These are phyloP conservation scores for Acipenser oxyrinchus DNA, from an alignment of 2,797 vertebrate species.

Conservation along the genomic window DNA sequence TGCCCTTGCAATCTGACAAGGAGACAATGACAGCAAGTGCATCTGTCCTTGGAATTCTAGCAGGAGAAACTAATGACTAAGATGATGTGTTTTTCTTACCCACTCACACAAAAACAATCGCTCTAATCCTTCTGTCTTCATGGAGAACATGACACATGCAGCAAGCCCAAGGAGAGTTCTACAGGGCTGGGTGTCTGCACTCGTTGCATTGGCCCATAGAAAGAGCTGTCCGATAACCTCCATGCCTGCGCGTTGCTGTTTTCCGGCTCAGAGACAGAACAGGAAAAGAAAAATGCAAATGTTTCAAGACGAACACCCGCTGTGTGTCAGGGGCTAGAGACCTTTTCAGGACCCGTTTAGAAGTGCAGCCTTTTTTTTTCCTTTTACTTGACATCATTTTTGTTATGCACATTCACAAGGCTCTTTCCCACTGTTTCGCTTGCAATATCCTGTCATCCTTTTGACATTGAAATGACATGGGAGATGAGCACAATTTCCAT, in stretches of 20 bases:
- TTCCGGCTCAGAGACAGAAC: not conserved
- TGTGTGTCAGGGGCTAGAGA: conserved; percentile 33
- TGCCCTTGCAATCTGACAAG: conserved; percentile 40
- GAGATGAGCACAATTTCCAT: too few relatives aligned
- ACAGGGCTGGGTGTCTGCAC: conserved; percentile 39
- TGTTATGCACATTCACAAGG: conserved; percentile 30
- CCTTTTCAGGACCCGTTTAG: conserved; percentile 47
- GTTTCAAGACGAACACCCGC: conserved; percentile 30
- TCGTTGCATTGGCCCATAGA: conserved; percentile 44
- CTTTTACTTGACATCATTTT: conserved; percentile 26
- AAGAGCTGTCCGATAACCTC: conserved; percentile 5
- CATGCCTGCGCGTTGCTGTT: not conserved
- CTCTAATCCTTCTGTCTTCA: conserved; percentile 52
- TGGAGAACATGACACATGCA: conserved; percentile 39
- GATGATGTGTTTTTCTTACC: conserved; percentile 51
- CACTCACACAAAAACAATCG: conserved; percentile 39
- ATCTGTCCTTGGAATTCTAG: conserved; percentile 47
- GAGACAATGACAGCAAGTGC: conserved; percentile 43
- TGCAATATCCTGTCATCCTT: conserved; percentile 33
- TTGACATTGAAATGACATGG: conserved; percentile 48
- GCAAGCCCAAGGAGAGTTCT: conserved; percentile 39
- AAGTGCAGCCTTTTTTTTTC: conserved; percentile 32
- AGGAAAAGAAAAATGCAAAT: not conserved
- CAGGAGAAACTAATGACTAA: conserved; percentile 51
- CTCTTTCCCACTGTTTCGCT: conserved; percentile 19